Base-by-base conservation (phyloP, 2,113 vertebrate species). In the Siphamia tubifer region DNA sequence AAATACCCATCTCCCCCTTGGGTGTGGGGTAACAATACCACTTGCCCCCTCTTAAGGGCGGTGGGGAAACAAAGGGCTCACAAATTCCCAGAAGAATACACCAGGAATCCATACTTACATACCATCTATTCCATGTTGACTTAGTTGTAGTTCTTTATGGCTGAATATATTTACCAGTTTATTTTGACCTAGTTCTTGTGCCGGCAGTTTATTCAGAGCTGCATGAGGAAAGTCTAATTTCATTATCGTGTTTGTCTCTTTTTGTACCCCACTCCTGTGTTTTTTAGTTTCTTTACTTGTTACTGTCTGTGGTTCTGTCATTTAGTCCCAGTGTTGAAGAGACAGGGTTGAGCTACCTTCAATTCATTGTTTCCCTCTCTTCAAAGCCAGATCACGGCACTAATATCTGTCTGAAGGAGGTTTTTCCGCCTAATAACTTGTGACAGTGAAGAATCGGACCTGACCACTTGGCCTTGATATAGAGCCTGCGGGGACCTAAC, bases 171-270 rank as follows among this genome's bases (percentile, higher is more conserved):
- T 61, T 77, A 51, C 32, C 36, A 42, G 44, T 57, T 28, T 51
- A 11, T 69, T 63, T 62, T 77, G 74, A 81, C 83, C 81, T 64
- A 81, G 21, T 83, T 90, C 39, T 47, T 34, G 19, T 31, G 62
- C 25, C 17, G 60, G 36, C 39, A 48, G 20, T 61, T 62, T 58
- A 23, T 62, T 51, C 25, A 52, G 61, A 56, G 52, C 25, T 7
- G 2, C 31, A 38, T 11, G 39, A 8, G 20, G 32, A 35, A 56
- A 43, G 28, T 34, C 34, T 44, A 34, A 8, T 54, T 56, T 20
- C 36, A 24, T 49, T n/a, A 24, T 8, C 19, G 54, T 54, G 24
- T 48, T 40, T 38, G 65, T 66, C 15, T 54, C 19, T 30, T 8
- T 52, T 30, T 45, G 15, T 21, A 21, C 19, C 12, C 17, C 4